Evolutionary conservation across 1,140 invertebrate genomes (phyloP).

Genomic region (Formica exsecta): DNA sequence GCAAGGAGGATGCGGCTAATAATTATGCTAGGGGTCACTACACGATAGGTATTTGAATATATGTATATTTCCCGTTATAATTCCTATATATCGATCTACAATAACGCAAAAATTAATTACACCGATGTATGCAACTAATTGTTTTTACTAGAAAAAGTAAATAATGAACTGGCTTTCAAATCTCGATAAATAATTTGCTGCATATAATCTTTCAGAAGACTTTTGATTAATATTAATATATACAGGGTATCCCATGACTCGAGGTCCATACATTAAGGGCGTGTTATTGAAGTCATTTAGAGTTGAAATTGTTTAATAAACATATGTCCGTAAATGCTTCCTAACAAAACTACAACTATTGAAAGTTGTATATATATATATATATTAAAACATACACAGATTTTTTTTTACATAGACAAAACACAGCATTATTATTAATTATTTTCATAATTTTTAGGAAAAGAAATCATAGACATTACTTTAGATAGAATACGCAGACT

Average conservation of each 20-base stretch:
- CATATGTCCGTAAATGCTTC: no score
- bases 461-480: constrained; percentile 86
- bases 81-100: background rate
- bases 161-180: constrained; percentile 87
- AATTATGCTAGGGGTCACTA: constrained; percentile 88
- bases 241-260: background rate
- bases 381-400: constrained; percentile 66
- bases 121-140: background rate
- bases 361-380: background rate
- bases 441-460: constrained; percentile 83
- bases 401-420: constrained; percentile 48
- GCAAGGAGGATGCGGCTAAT: constrained; percentile 89
- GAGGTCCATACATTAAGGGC: no score
- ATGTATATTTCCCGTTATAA: background rate
- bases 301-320: no score
- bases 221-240: constrained; percentile 28
- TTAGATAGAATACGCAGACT: constrained; percentile 82
- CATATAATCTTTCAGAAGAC: background rate
- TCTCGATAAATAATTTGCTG: background rate
- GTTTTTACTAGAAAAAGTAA: constrained; percentile 62
- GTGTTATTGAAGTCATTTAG: no score
- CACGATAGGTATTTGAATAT: constrained; percentile 83
- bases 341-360: no score
- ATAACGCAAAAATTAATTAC: background rate
- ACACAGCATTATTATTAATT: constrained; percentile 14